Conservation (phyloP, 2,113 vertebrate genomes). For the Pterocles gutturalis region DNA sequence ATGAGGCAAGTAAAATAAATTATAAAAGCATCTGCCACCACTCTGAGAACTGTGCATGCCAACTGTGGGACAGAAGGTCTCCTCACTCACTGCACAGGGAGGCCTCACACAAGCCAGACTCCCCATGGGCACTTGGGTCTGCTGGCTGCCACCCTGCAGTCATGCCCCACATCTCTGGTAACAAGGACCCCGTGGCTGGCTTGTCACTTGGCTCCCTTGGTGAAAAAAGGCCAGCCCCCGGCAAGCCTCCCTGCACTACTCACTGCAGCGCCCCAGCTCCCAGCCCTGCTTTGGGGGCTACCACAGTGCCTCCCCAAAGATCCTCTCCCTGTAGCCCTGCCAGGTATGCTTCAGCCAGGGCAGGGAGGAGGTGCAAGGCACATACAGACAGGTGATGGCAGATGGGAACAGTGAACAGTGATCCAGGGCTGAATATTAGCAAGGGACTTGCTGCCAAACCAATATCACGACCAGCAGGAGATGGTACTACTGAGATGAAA, state of each 20-base stretch:
- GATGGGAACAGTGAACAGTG: not conserved
- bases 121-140: not conserved
- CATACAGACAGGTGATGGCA: not conserved
- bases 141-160: not conserved
- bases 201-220: not conserved
- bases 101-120: not conserved
- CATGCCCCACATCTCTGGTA: not conserved
- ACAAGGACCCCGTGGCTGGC: not conserved
- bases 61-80: not conserved
- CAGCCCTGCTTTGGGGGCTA: not conserved
- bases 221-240: not conserved
- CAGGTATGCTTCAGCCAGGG: not conserved
- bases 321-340: not conserved
- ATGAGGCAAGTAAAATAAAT: not conserved
- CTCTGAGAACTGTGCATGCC: not conserved
- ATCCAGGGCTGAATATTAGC: not conserved
- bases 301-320: accelerated
- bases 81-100: not conserved
- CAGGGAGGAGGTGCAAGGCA: not conserved
- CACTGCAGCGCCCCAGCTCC: not conserved
- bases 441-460: not conserved
- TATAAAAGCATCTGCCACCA: not conserved
- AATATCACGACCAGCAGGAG: accelerated
- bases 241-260: not conserved
- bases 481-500: not conserved